These are phyloP conservation scores for Pogonophryne albipinna DNA, from an alignment of 2,797 vertebrate species.

Conservation along the genomic window DNA sequence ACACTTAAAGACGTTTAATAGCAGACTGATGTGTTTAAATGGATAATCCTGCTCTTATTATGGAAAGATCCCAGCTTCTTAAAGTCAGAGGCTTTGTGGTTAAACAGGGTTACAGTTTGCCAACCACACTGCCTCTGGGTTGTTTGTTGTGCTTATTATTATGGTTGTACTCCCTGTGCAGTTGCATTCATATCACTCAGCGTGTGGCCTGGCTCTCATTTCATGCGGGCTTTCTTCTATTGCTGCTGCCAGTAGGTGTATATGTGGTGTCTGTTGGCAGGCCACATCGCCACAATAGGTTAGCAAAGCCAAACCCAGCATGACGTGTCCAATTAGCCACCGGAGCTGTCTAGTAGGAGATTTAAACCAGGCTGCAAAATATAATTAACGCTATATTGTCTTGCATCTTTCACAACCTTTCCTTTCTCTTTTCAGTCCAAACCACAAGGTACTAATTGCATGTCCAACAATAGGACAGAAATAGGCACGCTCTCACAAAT, in stretches of 20 bases:
- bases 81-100: background rate
- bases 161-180: slow-evolving; percentile 9
- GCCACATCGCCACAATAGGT: slow-evolving; percentile 22
- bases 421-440: background rate
- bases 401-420: background rate
- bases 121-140: background rate
- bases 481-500: background rate
- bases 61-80: no score
- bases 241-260: slow-evolving; percentile 37
- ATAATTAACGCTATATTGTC: slow-evolving; percentile 8
- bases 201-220: slow-evolving; percentile 37
- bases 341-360: slow-evolving; percentile 23
- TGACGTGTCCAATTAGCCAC: slow-evolving; percentile 63
- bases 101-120: background rate
- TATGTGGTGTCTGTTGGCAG: slow-evolving; percentile 42
- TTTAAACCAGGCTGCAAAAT: slow-evolving; percentile 14
- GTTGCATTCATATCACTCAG: slow-evolving; percentile 32
- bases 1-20: background rate
- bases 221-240: slow-evolving; percentile 25
- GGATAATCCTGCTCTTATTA: background rate
- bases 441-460: background rate
- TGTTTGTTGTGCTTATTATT: slow-evolving; percentile 37
- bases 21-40: no score
- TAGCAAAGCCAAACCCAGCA: slow-evolving; percentile 33
- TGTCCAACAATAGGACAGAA: background rate